Evolutionary conservation across 2,888 invertebrate species (phyloP).

Genomic region (Cantharis rufa): DNA sequence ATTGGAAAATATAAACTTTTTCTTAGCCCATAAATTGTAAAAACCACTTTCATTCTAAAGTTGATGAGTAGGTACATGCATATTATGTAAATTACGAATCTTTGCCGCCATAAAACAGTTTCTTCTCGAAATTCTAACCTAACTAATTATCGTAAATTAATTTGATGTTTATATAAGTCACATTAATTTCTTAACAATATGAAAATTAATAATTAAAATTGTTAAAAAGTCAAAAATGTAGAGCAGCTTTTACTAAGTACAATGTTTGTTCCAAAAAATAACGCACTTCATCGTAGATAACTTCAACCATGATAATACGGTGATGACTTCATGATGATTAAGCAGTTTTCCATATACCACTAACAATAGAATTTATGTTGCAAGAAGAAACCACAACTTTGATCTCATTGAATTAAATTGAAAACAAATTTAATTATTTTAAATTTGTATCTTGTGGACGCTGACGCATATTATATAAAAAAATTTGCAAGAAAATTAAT

Average conservation of each 20-base stretch:
- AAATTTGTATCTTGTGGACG: neutral
- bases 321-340: neutral
- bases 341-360: neutral
- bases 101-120: neutral
- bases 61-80: neutral
- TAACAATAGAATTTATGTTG: neutral
- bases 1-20: neutral
- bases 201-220: too few relatives aligned
- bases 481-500: neutral
- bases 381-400: neutral
- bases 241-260: too few relatives aligned
- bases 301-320: neutral
- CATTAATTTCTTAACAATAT: neutral
- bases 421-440: neutral
- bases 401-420: neutral
- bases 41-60: neutral
- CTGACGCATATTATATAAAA: neutral
- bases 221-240: too few relatives aligned
- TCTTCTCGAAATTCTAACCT: neutral
- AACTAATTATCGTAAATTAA: neutral
- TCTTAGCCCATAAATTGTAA: neutral
- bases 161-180: neutral
- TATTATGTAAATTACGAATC: neutral
- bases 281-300: neutral
- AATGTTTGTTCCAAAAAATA: neutral